phyloP scores from a whole-genome alignment of 2,888 invertebrate species.

The Hypercompe scribonia region DNA sequence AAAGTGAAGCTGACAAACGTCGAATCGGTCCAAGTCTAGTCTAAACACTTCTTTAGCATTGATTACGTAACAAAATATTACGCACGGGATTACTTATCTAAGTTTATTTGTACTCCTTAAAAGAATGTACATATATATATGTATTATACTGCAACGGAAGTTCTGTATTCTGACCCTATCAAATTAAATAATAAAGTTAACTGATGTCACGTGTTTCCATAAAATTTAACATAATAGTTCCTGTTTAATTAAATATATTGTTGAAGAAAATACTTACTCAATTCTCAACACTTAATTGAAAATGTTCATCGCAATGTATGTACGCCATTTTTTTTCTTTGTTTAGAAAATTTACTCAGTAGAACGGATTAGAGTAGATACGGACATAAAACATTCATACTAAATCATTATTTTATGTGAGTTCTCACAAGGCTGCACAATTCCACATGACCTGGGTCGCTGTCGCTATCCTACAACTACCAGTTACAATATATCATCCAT shows the following conservation, averaged over 20 bases:
- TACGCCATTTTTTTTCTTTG: conserved; percentile 16
- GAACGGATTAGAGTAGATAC: conserved; percentile 12
- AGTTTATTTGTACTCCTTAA: background rate
- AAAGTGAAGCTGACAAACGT: background rate
- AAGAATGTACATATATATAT: background rate
- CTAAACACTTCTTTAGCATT: background rate
- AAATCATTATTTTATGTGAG: conserved; percentile 1
- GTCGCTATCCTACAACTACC: background rate
- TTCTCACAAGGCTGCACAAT: background rate
- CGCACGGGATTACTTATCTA: background rate
- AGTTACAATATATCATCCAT: conserved; percentile 27
- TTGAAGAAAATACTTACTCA: background rate
- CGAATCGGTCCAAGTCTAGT: background rate
- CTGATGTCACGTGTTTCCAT: background rate
- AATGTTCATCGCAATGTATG: too few species aligned
- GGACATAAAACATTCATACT: conserved; percentile 12
- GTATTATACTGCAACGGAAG: background rate
- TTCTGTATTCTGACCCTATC: background rate
- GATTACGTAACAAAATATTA: conserved; percentile 5
- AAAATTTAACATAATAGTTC: background rate
- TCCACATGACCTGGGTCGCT: background rate
- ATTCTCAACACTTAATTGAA: too few species aligned
- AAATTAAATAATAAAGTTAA: background rate
- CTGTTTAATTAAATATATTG: background rate
- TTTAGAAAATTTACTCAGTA: background rate